Base-by-base conservation (phyloP, 1,140 invertebrate genomes). In the Orchesella cincta region DNA sequence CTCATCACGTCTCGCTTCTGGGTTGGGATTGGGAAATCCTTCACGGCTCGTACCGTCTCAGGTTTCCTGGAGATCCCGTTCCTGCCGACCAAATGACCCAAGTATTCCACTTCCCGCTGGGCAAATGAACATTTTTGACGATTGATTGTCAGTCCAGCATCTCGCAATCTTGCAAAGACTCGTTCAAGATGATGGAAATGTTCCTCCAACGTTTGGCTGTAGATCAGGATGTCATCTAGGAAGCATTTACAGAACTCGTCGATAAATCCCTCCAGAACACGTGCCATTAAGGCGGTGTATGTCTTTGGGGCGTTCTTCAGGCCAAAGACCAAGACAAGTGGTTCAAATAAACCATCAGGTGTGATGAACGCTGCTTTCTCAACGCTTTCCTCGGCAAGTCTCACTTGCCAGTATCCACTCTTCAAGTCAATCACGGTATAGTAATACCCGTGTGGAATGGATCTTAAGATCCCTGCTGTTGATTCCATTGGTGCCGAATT, bases 41-140 rank as follows among this genome's bases (percentile, higher is more conserved):
- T 26, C 18, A 88, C 83, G 8, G 84, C 83, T 72, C 81, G 74
- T 1, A 86, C 80, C 74, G 88, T 88, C 18, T 81, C 80, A 5
- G 84, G 83, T 81, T 84, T 82, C 52, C 85, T 84, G 35, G 81
- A 75, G 18, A 88, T 79, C 16, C 83, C 84, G 0, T 83, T 72
- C 33, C 80, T 81, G 62, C 80, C 78, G 26, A 87, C 83, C 0
- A 83, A 78, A 74, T 84, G 83, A 0, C 86, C 86, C 16, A 87
- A 76, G 76, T 84, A 87, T n/a, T 77, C 83, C 1, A 88, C 78
- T 36, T 81, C 76, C 3, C 73, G 34, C 57, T 82, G 28, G 33
- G 84, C 85, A 79, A 87, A 85, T 26, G 81, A 64, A 33, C 5
- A 71, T 71, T 34, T 34, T 12, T 34, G 29, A 46, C 8, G 8